phyloP scores from a whole-genome alignment of 2,797 vertebrate genomes.

The Melanotaenia maccullochi region DNA sequence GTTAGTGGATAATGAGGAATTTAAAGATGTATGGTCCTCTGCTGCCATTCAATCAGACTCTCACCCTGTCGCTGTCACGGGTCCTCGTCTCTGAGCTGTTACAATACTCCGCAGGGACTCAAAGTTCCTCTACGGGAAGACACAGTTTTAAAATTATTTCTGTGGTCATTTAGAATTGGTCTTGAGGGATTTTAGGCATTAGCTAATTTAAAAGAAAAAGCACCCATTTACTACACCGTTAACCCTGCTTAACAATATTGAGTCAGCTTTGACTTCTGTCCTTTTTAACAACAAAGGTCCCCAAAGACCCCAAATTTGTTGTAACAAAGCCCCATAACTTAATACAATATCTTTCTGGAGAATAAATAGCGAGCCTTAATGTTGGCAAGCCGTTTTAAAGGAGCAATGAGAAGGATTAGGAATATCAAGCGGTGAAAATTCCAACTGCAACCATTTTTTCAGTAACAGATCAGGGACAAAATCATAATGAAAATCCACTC shows the following conservation, averaged over 20 bases:
- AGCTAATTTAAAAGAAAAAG: slow-evolving; percentile 27
- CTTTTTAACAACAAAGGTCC: background rate
- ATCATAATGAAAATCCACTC: too few species aligned
- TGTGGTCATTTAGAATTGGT: slow-evolving; percentile 19
- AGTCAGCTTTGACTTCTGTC: background rate
- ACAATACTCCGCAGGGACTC: slow-evolving; percentile 45
- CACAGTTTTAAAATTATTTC: slow-evolving; percentile 32
- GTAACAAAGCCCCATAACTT: background rate
- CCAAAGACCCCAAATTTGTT: background rate
- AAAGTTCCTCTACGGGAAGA: slow-evolving; percentile 37
- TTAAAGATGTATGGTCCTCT: slow-evolving; percentile 71
- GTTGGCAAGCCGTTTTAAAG: background rate
- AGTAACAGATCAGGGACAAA: background rate
- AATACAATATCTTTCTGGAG: background rate
- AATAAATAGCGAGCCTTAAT: background rate
- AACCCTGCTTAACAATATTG: slow-evolving; percentile 1
- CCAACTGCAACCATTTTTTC: background rate
- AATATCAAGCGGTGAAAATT: background rate
- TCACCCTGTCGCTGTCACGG: slow-evolving; percentile 43
- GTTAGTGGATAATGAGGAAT: slow-evolving; percentile 82
- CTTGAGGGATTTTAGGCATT: slow-evolving; percentile 12
- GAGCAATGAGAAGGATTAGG: background rate
- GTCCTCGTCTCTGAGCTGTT: slow-evolving; percentile 58
- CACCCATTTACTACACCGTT: background rate
- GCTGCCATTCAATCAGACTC: slow-evolving; percentile 71